Evolutionary conservation across 2,797 vertebrate genomes (phyloP), one percentile per base, ranked within the genome.

Genomic region (Brachymystax lenok): DNA sequence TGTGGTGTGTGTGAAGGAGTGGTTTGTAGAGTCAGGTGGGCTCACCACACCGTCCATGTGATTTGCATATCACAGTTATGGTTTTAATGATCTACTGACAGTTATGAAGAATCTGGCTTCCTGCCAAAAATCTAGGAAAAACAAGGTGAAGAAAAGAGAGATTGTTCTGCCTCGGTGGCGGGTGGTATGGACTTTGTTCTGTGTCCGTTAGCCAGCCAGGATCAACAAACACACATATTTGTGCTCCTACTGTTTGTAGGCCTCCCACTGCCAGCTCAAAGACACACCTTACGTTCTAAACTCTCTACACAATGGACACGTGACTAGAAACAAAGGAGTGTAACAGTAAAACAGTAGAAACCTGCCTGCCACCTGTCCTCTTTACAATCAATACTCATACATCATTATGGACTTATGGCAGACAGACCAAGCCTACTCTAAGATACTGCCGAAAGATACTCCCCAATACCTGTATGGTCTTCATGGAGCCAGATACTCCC

Each of bases 51-150:
- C 7, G 64, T 33, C 85, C 88, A 40, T 40, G 40, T 13, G 84
- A 85, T 93, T 93, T 93, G 91, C 92, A 92, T 93, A 89, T 84
- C 59, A 17, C 75, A 73, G 81, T 64, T 73, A 71, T 80, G 61
- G 80, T 77, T 64, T 80, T 76, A 74, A 73, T 88, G 35, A 78
- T 75, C 71, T 12, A 64, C 33, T 74, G 69, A 80, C 87, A 52
- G 86, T 87, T 91, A 74, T 54, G 51, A 67, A 77, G 79, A 85
- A 79, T 63, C 54, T 88, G 77, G 88, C 88, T 86, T 86, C 71
- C 72, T 46, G 52, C 24, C 69, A 75, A 77, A 77, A 87, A 89
- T 89, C 83, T 80, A 80, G 71, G 74, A 82, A 77, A 84, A 88
- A 84, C 78, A 83, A 46, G 10, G 10, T 46, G 40, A 46, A 12